phyloP scores from a whole-genome alignment of 2,888 invertebrate species.

The Mimachlamys varia region DNA sequence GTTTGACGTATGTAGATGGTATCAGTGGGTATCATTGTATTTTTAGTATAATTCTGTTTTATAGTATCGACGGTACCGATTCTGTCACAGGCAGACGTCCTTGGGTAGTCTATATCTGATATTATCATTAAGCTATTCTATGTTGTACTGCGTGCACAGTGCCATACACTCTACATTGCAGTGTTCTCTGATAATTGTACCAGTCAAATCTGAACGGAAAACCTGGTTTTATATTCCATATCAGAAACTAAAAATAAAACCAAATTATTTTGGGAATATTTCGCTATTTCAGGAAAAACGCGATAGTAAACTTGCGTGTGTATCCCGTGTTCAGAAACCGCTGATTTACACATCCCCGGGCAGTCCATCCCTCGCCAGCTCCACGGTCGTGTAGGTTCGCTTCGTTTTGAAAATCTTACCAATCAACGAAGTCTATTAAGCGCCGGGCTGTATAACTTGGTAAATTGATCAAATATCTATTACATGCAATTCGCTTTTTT shows the following conservation, averaged over 20 bases:
- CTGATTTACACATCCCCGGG: too few species aligned
- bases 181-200: not conserved
- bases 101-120: not conserved
- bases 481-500: constrained; percentile 6
- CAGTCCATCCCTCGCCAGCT: not conserved
- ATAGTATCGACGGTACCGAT: not conserved
- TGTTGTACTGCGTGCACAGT: not conserved
- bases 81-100: not conserved
- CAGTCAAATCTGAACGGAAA: not conserved
- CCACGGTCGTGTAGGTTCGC: not conserved
- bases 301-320: not conserved
- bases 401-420: constrained; percentile 24
- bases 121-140: not conserved
- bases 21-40: not conserved
- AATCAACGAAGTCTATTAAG: not conserved
- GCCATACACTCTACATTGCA: not conserved
- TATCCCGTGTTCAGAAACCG: not conserved
- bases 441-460: not conserved
- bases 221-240: not conserved
- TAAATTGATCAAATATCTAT: constrained; percentile 20
- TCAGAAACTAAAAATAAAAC: not conserved
- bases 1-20: not conserved
- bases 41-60: not conserved
- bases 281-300: not conserved
- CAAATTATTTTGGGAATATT: not conserved